Conservation (phyloP, 2,797 vertebrate species). For the Rhinophrynus dorsalis region DNA sequence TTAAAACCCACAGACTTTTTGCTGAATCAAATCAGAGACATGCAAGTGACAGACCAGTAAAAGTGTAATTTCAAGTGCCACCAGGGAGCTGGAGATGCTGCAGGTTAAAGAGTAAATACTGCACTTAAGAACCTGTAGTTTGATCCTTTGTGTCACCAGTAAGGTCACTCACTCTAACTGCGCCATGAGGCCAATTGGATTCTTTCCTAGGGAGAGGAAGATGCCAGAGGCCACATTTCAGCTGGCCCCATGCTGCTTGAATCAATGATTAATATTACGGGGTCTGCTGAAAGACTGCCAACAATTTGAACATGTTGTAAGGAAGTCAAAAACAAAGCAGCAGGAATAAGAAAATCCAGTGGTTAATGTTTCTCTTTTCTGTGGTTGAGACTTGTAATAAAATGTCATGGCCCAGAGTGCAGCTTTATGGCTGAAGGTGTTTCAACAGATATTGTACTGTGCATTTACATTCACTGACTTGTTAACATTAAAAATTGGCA, state of each 20-base stretch:
- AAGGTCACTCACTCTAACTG: constrained; percentile 38
- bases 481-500: background rate
- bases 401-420: background rate
- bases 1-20: constrained; percentile 2
- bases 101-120: constrained; percentile 47
- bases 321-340: constrained; percentile 23
- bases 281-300: constrained; percentile 41
- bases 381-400: background rate
- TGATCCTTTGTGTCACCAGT: constrained; percentile 43
- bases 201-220: constrained; percentile 45
- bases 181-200: constrained; percentile 46
- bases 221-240: constrained; percentile 40
- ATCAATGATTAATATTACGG: constrained; percentile 45
- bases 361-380: background rate
- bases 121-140: constrained; percentile 45
- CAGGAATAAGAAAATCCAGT: background rate
- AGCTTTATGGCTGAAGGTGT: background rate
- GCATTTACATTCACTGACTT: background rate
- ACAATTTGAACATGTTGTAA: constrained; percentile 22
- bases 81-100: constrained; percentile 26
- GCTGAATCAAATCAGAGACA: constrained; percentile 27
- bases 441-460: background rate
- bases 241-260: constrained; percentile 43
- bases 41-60: constrained; percentile 37
- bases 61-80: constrained; percentile 31